A percentile compares a stretch with the other conserved stretches of the same genome.
Evolutionary conservation across 2,113 vertebrate species (phyloP).

Genomic region (human (Homo sapiens)): DNA sequence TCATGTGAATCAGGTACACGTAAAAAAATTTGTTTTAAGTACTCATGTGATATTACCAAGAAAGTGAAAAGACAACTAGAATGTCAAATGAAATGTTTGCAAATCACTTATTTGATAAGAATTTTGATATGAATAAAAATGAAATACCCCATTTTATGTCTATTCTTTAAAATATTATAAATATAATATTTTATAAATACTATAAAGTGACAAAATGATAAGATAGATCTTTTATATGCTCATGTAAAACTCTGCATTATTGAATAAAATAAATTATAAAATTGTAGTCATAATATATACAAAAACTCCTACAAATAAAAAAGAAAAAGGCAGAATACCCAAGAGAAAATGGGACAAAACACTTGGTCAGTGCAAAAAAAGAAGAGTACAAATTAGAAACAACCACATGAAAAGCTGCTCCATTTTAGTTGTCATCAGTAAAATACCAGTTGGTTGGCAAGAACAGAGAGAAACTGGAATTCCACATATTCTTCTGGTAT

Average conservation of each 20-base stretch:
- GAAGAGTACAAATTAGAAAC: neutral
- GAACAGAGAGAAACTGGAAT: neutral
- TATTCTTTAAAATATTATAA: conserved; percentile 28
- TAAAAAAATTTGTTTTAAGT: neutral
- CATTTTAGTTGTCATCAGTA: neutral
- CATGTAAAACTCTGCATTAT: neutral
- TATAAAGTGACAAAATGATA: conserved; percentile 6
- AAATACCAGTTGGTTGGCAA: neutral
- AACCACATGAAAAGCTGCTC: neutral
- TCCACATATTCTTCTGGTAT: neutral
- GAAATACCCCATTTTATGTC: neutral
- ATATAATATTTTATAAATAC: neutral
- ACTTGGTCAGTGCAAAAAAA: neutral
- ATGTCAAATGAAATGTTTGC: no score
- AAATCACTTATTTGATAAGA: no score
- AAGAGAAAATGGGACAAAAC: neutral
- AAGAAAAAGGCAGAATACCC: neutral
- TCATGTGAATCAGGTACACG: neutral
- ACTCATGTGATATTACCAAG: no score
- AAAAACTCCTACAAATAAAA: neutral
- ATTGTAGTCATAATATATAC: neutral
- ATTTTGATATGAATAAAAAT: neutral
- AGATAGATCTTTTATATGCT: neutral
- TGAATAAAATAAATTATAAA: neutral
- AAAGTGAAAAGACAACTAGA: no score